Base-by-base conservation (phyloP, 2,888 invertebrate genomes). In the Ornithoptera alexandrae region DNA sequence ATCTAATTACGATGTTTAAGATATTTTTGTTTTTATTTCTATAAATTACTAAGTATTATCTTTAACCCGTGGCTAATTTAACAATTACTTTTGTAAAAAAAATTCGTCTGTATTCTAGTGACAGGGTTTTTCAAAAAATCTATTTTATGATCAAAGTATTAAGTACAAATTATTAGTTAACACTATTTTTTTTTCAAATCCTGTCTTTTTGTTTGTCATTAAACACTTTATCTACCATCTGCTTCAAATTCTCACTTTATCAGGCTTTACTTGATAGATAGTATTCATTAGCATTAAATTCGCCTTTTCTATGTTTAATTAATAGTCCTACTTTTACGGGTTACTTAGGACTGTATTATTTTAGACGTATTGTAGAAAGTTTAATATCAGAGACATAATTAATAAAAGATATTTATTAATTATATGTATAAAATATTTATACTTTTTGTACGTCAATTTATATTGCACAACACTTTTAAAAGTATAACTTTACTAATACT, bases 261-360 rank as follows among this genome's bases (percentile, higher is more conserved):
- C 53, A 53, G 53, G 53, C n/a, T 53, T 53, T 53, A n/a, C 18
- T n/a, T 53, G 53, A 53, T 53, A 53, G 53, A 53, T n/a, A 53
- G 18, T 53, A 53, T 53, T 53, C n/a, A 53, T 53, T n/a, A 53
- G 53, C n/a, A n/a, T 53, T 53, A 53, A 53, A 18, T 53, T 53
- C 1, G 5, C n/a, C 18, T 5, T 53, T n/a, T 6, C 18, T n/a
- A 53, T 53, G 53, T 53, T n/a, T 53, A 53, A n/a, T 53, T n/a
- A 53, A 53, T n/a, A 53, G 53, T 53, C 53, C 18, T 6, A n/a
- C n/a, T 53, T 53, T 12, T n/a, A 53, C n/a, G n/a, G n/a, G 2
- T 53, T 53, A 18, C 53, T 53, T 6, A n/a, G 18, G 7, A 18
- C 6, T n/a, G 1, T 4, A 12, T 46, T 46, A 46, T 2, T 46